Conservation (phyloP, 2,797 vertebrate genomes). For the Psittacula derbiana region DNA sequence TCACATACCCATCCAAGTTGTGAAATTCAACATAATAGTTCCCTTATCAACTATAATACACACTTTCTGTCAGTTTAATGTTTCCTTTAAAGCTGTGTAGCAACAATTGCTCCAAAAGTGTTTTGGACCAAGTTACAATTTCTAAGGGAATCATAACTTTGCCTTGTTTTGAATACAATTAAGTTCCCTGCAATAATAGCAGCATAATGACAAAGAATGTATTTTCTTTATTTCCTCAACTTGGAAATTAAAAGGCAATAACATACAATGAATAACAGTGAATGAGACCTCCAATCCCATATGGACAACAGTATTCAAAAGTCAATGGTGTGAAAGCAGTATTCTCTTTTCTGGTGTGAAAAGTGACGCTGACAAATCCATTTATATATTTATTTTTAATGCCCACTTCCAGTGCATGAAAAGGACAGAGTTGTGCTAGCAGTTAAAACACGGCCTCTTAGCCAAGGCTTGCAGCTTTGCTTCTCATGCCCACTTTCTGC, state of each 20-base stretch:
- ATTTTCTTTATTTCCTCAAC: conserved; percentile 16
- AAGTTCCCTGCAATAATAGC: neutral
- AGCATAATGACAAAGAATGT: neutral
- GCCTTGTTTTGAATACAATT: conserved; percentile 16
- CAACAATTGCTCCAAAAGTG: neutral
- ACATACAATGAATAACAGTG: neutral
- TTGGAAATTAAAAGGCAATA: conserved; percentile 16
- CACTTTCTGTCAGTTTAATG: neutral
- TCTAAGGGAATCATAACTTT: conserved; percentile 25
- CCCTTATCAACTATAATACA: neutral
- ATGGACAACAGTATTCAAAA: neutral
- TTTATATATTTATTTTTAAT: neutral
- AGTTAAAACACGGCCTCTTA: neutral
- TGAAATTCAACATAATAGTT: neutral
- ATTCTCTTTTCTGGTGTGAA: neutral
- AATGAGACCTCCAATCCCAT: neutral
- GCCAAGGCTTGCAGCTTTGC: neutral
- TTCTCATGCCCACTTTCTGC: neutral
- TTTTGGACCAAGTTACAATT: conserved; percentile 15
- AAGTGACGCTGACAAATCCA: neutral
- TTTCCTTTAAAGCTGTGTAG: neutral
- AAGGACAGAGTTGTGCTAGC: neutral
- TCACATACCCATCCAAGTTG: neutral
- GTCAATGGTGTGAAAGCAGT: neutral
- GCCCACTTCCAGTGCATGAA: neutral